phyloP scores from a whole-genome alignment of 2,797 vertebrate genomes.

The Pangasius macronema region DNA sequence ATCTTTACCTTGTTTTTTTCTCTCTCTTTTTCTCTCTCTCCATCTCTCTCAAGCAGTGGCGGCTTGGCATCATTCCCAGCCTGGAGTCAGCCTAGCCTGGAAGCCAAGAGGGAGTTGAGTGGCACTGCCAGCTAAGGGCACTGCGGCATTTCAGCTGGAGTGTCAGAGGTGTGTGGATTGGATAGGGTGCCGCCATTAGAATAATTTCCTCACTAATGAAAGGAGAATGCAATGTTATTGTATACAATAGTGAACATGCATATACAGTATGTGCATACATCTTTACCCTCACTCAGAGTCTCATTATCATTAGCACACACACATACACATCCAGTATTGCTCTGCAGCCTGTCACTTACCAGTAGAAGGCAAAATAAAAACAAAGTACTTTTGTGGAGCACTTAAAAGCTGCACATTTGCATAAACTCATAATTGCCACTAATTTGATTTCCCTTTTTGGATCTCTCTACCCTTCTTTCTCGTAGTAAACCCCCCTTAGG shows the following conservation, averaged over 20 bases:
- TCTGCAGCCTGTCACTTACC: constrained; percentile 18
- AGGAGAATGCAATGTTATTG: constrained; percentile 21
- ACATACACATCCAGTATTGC: constrained; percentile 8
- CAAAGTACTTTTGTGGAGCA: constrained; percentile 42
- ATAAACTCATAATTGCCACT: constrained; percentile 51
- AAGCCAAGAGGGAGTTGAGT: constrained; percentile 54
- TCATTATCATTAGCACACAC: constrained; percentile 13
- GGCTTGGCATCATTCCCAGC: constrained; percentile 54
- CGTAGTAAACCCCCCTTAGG: neutral
- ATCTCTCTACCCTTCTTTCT: constrained; percentile 14
- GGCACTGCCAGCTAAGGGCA: constrained; percentile 60
- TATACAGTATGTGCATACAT: neutral
- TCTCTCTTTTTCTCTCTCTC: constrained; percentile 16
- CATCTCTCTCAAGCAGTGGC: constrained; percentile 26
- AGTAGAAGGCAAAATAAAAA: constrained; percentile 43
- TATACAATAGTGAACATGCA: constrained; percentile 14
- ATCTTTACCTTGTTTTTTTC: neutral
- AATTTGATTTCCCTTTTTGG: neutral
- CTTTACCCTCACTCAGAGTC: constrained; percentile 14
- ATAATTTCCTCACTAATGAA: constrained; percentile 43
- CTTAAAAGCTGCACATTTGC: constrained; percentile 55
- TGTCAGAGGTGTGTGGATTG: constrained; percentile 37
- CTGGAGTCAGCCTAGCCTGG: constrained; percentile 55
- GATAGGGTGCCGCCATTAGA: constrained; percentile 19
- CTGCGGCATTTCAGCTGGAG: constrained; percentile 62